Evolutionary conservation across 2,797 vertebrate species (phyloP), one percentile per base, ranked within the genome.

Genomic region (Sebastes dallii): DNA sequence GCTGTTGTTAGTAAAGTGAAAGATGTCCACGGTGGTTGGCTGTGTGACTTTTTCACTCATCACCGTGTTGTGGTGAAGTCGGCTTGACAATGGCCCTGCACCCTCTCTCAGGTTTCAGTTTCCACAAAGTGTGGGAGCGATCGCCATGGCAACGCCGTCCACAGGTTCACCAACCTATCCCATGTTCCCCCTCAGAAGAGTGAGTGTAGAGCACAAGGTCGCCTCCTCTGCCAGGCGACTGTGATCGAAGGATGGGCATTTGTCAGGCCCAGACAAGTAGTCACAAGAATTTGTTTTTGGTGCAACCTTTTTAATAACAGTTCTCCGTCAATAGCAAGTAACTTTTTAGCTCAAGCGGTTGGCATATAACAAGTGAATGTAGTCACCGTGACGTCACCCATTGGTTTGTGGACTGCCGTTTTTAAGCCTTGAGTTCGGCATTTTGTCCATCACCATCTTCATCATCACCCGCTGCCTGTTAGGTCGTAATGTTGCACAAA

Each of bases 41-140:
- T 56, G 59, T 54, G 68, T 62, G 80, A 69, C 81, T 80, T 50
- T 1, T 54, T 1, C 39, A n/a, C 64, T 86, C 24, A 0, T 71
- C 64, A 2, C 64, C 4, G 64, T 16, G 60, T 30, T 60, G 82
- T 7, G 39, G 54, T 73, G 77, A 77, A 81, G 80, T 70, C 70
- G 6, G 50, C 62, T 52, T 4, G 52, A 85, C 90, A 79, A 86
- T 78, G 79, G 77, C 25, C 42, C 54, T 59, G 80, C 66, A 0
- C 60, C 81, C 42, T 92, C 92, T 95, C 92, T 95, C 94, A 12
- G 91, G 91, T 96, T 96, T 95, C 95, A 94, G 89, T 92, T 91
- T 95, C 90, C 87, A 89, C 87, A 85, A 87, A 88, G 86, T 77
- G 86, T 88, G 65, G 75, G 75, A 70, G 80, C 64, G 73, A 52